phyloP scores from a whole-genome alignment of 2,113 vertebrate species.

The Protobothrops mucrosquamatus region DNA sequence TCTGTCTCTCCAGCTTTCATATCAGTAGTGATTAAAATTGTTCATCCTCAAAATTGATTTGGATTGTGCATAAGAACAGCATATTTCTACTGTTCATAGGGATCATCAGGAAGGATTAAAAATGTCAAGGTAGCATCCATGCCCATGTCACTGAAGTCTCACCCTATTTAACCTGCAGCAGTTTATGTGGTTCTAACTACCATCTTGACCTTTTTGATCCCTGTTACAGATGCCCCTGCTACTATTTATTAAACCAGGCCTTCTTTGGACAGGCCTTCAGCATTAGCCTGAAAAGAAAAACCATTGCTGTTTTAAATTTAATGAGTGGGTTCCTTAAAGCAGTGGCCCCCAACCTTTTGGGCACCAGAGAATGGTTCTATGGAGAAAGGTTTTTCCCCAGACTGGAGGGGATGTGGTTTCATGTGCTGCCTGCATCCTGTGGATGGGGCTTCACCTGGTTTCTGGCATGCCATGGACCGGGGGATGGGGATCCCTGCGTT shows the following conservation, averaged over 20 bases:
- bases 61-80: neutral
- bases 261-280: neutral
- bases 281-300: neutral
- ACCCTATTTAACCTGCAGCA: neutral
- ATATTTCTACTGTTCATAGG: neutral
- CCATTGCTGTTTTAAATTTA: neutral
- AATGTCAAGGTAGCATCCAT: neutral
- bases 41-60: neutral
- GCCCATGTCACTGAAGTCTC: neutral
- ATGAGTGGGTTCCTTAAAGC: neutral
- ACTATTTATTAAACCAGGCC: neutral
- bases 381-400: no score
- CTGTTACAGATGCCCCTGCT: neutral
- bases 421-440: no score
- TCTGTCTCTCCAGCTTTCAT: neutral
- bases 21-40: neutral
- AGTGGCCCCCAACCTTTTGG: no score
- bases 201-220: neutral
- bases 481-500: no score
- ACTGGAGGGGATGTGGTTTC: no score
- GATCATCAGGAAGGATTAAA: neutral
- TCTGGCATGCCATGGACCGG: no score
- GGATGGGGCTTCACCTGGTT: no score
- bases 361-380: no score
- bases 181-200: neutral